These are phyloP conservation scores for Cephalopterus ornatus DNA, from an alignment of 2,113 vertebrate species.

Conservation along the genomic window DNA sequence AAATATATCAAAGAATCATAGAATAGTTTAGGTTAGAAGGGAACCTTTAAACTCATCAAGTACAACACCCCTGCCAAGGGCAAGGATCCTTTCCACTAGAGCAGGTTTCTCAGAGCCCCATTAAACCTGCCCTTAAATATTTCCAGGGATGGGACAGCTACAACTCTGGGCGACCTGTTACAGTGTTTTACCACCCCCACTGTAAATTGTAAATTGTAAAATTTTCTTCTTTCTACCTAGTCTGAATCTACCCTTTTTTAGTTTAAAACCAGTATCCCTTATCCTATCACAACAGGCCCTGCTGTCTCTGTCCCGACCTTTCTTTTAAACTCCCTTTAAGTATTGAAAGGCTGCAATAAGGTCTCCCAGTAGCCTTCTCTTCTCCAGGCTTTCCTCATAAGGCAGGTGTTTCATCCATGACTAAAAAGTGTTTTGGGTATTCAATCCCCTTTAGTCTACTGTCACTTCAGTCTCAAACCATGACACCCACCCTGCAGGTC, in stretches of 20 bases:
- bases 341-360: neutral
- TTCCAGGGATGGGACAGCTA: neutral
- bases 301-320: neutral
- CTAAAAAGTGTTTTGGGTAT: neutral
- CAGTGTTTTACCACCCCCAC: neutral
- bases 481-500: rapidly evolving
- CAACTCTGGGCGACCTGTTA: neutral
- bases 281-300: neutral
- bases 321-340: neutral
- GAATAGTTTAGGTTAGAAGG: neutral
- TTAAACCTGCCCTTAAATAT: neutral
- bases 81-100: neutral
- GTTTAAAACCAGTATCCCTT: neutral
- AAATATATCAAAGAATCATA: neutral
- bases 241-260: neutral
- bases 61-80: neutral
- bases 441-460: neutral
- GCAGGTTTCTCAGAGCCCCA: neutral
- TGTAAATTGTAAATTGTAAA: neutral
- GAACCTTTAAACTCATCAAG: neutral
- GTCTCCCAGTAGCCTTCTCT: neutral
- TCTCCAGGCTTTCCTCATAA: neutral
- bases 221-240: neutral
- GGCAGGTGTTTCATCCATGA: neutral
- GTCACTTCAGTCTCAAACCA: neutral